Base-by-base conservation (phyloP, 2,797 vertebrate species). In the Alca torda region DNA sequence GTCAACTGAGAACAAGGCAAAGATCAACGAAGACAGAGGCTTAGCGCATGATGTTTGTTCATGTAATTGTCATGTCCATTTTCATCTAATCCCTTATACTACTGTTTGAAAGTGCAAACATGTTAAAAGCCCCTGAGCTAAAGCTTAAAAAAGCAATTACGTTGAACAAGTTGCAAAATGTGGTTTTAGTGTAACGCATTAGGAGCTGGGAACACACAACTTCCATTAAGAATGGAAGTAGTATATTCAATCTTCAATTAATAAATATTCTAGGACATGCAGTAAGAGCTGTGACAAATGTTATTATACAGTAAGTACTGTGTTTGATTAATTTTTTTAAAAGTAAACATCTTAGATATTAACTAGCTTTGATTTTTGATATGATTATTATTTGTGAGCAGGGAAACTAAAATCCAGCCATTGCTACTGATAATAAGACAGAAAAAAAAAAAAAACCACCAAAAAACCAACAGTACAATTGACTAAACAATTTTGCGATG, bases 31-130 rank as follows among this genome's bases (percentile, higher is more conserved):
- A 76, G 63, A 82, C 33, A 72, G 72, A 78, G 41, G 16, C 41
- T 90, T 86, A 90, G 51, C 35, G 35, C 13, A 25, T 73, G 24
- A 54, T 92, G 59, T 82, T 96, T 91, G 48, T 60, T 88, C 72
- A 30, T 79, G 54, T 84, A 93, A 90, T 79, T 84, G 77, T 88
- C 59, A 57, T 53, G 37, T 73, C 68, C 35, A 77, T 91, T 95
- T 87, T 87, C n/a, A 63, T 90, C 70, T 89, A 90, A 76, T 69
- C 39, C 17, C 10, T 94, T 48, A 59, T 53, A 24, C n/a, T 43
- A 20, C 68, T 61, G 39, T 25, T 67, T 84, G 25, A 94, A 95
- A 90, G 64, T 77, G 53, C 53, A 95, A 96, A 84, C 30, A 79
- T 73, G 82, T 75, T 91, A 60, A 93, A 88, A 94, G 48, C 2